Evolutionary conservation across 1,140 invertebrate genomes (phyloP), one percentile per base, ranked within the genome.

Genomic region (Aphelenchoides fujianensis): DNA sequence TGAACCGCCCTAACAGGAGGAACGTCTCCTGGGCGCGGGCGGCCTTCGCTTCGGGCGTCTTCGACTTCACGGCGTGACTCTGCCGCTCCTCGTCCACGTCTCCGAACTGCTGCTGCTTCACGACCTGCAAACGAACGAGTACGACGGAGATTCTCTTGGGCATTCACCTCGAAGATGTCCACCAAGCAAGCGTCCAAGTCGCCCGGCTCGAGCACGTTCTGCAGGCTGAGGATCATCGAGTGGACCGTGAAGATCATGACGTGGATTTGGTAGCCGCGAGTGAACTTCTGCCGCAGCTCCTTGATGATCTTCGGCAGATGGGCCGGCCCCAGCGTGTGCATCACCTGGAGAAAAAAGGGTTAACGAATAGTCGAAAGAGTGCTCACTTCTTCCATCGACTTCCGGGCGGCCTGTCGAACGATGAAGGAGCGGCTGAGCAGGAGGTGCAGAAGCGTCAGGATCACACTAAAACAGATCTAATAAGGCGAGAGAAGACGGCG

Each of bases 251-350:
- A 94, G 1, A 91, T 90, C 16, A 97, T 86, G 0, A 97, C 93
- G 79, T 97, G 94, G 23, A 95, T 86, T 88, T 97, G 94, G 82
- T 92, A 97, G 7, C 95, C 95, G 84, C 90, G 89, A 0, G 89
- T 92, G 59, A 97, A 86, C 3, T 93, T 85, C 16, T 90, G 86
- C 52, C 90, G 90, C 80, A 97, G 88, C 85, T 96, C 93, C 68
- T 89, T 88, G 2, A 97, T 83, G 5, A 97, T 85, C 79, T 90
- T 86, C 27, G 89, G 87, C 70, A 98, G 88, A 84, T 93, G 93
- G 19, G 88, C 85, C 0, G 92, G 90, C 0, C 95, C 95, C 0
- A 98, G 86, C 0, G 91, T 89, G 1, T 90, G 77, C 89, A 95
- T 91, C 30, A 96, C 92, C 85, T n/a, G n/a, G n/a, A n/a, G n/a